Evolutionary conservation across 2,888 invertebrate species (phyloP).

Genomic region (Ennomos erosarius): DNA sequence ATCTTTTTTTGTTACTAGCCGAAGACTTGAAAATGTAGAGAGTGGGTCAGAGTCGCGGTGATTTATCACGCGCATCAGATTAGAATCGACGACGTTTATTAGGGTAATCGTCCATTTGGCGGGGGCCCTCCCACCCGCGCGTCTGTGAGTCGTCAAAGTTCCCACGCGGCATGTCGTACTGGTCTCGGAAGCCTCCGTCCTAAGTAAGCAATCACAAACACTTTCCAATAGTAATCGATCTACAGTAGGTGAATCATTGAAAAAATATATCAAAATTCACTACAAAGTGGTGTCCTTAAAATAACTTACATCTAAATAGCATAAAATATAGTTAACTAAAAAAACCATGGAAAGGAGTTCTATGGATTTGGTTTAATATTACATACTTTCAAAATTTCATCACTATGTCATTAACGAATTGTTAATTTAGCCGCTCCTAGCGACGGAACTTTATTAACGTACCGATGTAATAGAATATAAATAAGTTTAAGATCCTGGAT

Average conservation of each 20-base stretch:
- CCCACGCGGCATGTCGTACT: constrained; percentile 81
- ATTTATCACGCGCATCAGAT: constrained; percentile 36
- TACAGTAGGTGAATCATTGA: constrained; percentile 19
- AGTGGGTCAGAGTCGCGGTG: constrained; percentile 12
- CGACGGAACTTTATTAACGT: not conserved
- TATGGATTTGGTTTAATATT: not conserved
- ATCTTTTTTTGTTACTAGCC: constrained; percentile 40
- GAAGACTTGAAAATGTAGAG: constrained; percentile 33
- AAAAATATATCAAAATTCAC: constrained; percentile 29
- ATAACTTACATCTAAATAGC: constrained; percentile 30
- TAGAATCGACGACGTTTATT: constrained; percentile 88
- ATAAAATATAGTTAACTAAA: not conserved
- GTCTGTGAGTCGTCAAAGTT: constrained; percentile 80
- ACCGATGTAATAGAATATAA: too few species aligned
- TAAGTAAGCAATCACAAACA: constrained; percentile 81
- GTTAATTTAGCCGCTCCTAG: constrained; percentile 30
- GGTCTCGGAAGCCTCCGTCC: constrained; percentile 84
- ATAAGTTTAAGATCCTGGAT: too few species aligned
- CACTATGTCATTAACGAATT: constrained; percentile 29
- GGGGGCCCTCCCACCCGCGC: constrained; percentile 84
- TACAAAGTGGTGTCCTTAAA: constrained; percentile 9
- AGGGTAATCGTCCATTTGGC: constrained; percentile 87
- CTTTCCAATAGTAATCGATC: constrained; percentile 72
- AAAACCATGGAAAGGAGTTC: not conserved
- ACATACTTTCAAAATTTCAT: constrained; percentile 34